Base-by-base conservation (phyloP, 2,113 vertebrate genomes). In the Dermatemys mawii region DNA sequence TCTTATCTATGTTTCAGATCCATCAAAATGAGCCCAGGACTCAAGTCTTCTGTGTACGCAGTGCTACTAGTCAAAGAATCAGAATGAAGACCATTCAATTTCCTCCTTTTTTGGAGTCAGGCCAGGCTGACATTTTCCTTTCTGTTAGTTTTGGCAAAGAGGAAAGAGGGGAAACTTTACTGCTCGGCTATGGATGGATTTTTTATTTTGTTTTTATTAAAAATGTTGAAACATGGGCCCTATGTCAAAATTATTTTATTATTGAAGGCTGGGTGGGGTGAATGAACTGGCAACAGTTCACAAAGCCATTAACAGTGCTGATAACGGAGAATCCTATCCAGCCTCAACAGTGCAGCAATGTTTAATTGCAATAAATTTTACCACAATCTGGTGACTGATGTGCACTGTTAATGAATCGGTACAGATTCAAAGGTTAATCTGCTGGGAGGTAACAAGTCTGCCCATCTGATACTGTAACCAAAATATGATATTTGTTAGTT, bases 161-260 rank as follows among this genome's bases (percentile, higher is more conserved):
- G 88, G 98, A 97, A 97, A 98, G 97, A 97, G 87, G 96, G 97
- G 97, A 97, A 98, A 98, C 95, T 98, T 98, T 98, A 98, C 98
- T 98, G 96, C 97, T 98, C 98, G 97, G 97, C 98, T 98, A 98
- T 97, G 98, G 98, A 98, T 98, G 97, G 67, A 94, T 98, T 70
- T 67, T 98, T 98, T 98, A 98, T 98, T 98, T 98, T 98, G 98
- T 98, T 98, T 98, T 98, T 98, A 98, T 98, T 98, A 98, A 98
- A 98, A 98, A 98, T 98, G 98, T 98, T 98, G 98, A 98, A 98
- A 98, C 98, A 98, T 98, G 97, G 98, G 97, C 97, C 57, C 93
- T 97, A 90, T 98, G 98, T 98, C 98, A 98, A 98, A 98, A 98
- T 98, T 98, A 98, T 98, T 98, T 98, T 98, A 98, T 98, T 98